Evolutionary conservation across 1,140 invertebrate genomes (phyloP), one percentile per base, ranked within the genome.

Genomic region (Latrodectus geometricus): DNA sequence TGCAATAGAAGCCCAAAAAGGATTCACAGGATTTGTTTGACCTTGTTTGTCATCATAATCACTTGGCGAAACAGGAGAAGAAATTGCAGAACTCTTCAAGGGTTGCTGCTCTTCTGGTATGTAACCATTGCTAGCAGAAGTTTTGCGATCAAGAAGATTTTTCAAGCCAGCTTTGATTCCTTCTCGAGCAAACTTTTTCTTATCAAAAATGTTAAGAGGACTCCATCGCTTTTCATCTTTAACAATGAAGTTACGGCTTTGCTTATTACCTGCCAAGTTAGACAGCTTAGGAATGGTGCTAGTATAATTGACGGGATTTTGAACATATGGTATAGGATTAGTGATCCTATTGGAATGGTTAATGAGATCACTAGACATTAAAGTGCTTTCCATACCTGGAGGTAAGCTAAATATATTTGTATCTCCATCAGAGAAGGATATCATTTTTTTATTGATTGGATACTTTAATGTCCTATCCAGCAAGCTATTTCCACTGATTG

Each of bases 261-360:
- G 14, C 15, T 94, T 93, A 14, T 93, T 93, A 85, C 65, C 75
- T 4, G 23, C n/a, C 50, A 78, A 69, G 52, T 86, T 86, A 3
- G 65, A 21, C n/a, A 93, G 92, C 82, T 94, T 92, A 9, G 92
- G 92, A 72, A 87, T 78, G 74, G 77, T 86, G 14, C 90, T 90
- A 4, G 61, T 12, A 14, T 50, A 78, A 81, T 92, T 93, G 20
- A 95, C 94, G 89, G 23, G 83, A 21, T 96, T 96, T 89, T 95
- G 95, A 0, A 95, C 92, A 88, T 94, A 96, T 0, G 95, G 94
- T 89, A 95, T 94, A 0, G 94, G 94, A 15, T 93, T 92, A 50
- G 92, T 91, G 48, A 91, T 90, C 20, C 65, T 68, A n/a, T 65
- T 68, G 54, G 77, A 81, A 70, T 85, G 78, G 20, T 86, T 87